Base-by-base conservation (phyloP, 2,888 invertebrate species). In the Nomada fucata region DNA sequence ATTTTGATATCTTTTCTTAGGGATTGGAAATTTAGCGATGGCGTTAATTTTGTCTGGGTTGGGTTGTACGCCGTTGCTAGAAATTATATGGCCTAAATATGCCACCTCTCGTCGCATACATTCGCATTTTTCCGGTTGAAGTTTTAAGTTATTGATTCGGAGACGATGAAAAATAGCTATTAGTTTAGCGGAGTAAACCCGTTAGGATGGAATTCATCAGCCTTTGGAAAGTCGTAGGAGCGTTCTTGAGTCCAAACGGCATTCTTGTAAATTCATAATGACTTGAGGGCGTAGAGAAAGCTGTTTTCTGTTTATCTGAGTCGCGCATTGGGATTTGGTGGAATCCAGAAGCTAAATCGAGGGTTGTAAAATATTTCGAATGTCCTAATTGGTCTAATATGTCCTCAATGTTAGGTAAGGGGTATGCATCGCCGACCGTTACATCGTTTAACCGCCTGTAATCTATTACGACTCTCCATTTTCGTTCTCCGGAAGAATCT, bases 51-150 rank as follows among this genome's bases (percentile, higher is more conserved):
- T 76, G 9, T 55, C 63, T n/a, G 76, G 69, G 9, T 76, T 69
- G 2, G 76, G 76, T 55, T 26, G 50, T 18, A 76, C 64, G 0
- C 76, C 70, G 0, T 64, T 64, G 10, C 36, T 23, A 0, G 69
- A 71, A 36, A 76, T 70, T 2, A 64, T n/a, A 55, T 75, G 69
- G 2, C 69, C 75, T 26, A 75, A 23, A 26, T 69, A 57, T n/a
- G 53, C 52, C 2, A 75, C 36, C 11, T 76, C 64, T 44, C 10
- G 53, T 5, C 55, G 23, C 44, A 76, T 52, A 18, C 53, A 70
- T n/a, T 76, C 47, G 23, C 55, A 64, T 23, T 76, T 69, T 1
- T 70, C 76, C 2, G 68, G 68, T 4, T 61, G 42, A 7, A 68
- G 18, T 18, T 52, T 50, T 11, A 75, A 7, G 0, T 53, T 61